Conservation (phyloP, 2,888 invertebrate genomes). For the Hypomecis punctinalis region DNA sequence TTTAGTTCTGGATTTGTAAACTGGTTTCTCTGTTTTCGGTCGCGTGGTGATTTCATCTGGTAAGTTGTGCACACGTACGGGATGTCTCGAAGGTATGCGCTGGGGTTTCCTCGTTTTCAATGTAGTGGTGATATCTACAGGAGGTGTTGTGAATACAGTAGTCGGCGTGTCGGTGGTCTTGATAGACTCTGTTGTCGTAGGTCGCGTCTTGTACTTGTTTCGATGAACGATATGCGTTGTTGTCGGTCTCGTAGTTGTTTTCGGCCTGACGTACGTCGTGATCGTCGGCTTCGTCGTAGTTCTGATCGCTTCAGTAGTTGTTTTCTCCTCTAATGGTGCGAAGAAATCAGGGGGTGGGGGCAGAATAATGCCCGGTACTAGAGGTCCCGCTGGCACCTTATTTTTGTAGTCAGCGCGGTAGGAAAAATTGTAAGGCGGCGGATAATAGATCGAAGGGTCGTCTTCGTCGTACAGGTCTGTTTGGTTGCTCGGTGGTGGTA, state of each 20-base stretch:
- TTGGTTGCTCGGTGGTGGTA: constrained; percentile 89
- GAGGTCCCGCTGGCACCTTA: constrained; percentile 92
- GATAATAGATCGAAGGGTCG: constrained; percentile 96
- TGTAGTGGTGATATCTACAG: constrained; percentile 73
- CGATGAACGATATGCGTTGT: constrained; percentile 66
- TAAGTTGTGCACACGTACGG: constrained; percentile 74
- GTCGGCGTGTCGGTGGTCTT: constrained; percentile 73
- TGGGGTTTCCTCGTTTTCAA: constrained; percentile 72
- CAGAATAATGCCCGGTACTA: constrained; percentile 94
- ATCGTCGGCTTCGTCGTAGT: constrained; percentile 62
- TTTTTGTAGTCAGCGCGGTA: constrained; percentile 91
- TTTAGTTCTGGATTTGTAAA: constrained; percentile 78
- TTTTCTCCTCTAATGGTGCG: constrained; percentile 86
- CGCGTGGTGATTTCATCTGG: constrained; percentile 70
- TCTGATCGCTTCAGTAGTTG: constrained; percentile 63
- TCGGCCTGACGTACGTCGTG: constrained; percentile 63
- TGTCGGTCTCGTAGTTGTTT: constrained; percentile 66
- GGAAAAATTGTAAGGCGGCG: constrained; percentile 95
- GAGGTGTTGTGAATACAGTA: constrained; percentile 62
- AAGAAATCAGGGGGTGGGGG: constrained; percentile 96
- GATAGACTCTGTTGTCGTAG: constrained; percentile 69
- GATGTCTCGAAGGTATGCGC: constrained; percentile 75
- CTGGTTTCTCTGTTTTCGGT: constrained; percentile 76
- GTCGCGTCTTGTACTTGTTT: constrained; percentile 73
- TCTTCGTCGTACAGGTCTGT: constrained; percentile 94